phyloP scores from a whole-genome alignment of 2,113 vertebrate genomes.

The Sorex fumeus region DNA sequence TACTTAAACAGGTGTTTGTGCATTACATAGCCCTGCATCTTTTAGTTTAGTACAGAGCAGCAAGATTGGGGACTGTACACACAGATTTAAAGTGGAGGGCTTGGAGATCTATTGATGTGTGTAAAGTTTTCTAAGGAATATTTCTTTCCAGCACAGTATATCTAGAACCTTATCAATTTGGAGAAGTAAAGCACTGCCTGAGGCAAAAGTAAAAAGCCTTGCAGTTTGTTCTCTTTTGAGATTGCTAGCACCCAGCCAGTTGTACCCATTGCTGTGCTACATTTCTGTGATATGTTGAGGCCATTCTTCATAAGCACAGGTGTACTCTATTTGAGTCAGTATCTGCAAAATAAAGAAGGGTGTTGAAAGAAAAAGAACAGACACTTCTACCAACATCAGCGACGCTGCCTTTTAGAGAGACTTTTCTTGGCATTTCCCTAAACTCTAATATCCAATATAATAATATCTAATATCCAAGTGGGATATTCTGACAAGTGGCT shows the following conservation, averaged over 20 bases:
- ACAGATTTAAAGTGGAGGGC: conserved; percentile 53
- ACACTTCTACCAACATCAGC: conserved; percentile 7
- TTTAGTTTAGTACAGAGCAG: conserved; percentile 50
- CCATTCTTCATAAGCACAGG: conserved; percentile 59
- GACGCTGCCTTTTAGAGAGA: conserved; percentile 24
- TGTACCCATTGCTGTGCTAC: conserved; percentile 5
- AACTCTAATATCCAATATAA: no score
- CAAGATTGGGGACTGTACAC: conserved; percentile 45
- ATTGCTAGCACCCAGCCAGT: neutral
- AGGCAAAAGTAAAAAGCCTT: conserved; percentile 29
- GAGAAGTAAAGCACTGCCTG: neutral
- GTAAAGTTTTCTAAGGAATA: conserved; percentile 26
- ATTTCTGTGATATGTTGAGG: conserved; percentile 58
- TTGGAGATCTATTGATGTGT: conserved; percentile 49
- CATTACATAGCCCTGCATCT: neutral
- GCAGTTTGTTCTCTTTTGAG: conserved; percentile 32
- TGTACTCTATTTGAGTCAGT: conserved; percentile 65
- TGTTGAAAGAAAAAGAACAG: conserved; percentile 37
- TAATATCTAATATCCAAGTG: no score
- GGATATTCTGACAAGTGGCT: neutral
- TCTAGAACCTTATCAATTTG: neutral
- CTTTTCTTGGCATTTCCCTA: conserved; percentile 10
- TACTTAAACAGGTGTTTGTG: conserved; percentile 67
- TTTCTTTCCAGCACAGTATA: conserved; percentile 65
- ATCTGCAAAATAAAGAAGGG: neutral